A percentile compares a stretch with the other conserved stretches of the same genome.
These are phyloP conservation scores for Microcebus ravelobensis DNA, from an alignment of 2,113 vertebrate species.

Conservation along the genomic window DNA sequence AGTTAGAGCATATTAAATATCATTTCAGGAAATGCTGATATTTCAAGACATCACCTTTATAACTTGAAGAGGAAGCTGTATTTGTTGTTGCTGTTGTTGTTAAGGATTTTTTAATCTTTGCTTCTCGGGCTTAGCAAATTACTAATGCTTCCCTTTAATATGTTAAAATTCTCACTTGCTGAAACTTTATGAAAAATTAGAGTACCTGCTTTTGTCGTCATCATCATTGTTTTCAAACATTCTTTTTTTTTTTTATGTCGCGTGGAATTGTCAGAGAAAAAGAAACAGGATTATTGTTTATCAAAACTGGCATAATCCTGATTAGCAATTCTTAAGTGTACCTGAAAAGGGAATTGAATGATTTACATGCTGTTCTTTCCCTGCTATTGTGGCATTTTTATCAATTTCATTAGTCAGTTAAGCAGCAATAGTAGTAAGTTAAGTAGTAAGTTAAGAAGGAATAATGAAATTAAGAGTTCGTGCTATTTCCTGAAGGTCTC, in stretches of 20 bases:
- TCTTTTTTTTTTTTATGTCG: background rate
- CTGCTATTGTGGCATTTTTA: background rate
- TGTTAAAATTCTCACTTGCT: background rate
- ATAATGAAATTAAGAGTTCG: background rate
- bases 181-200: background rate
- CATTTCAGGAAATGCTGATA: background rate
- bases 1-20: background rate
- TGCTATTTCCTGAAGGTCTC: background rate
- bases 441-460: background rate
- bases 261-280: background rate
- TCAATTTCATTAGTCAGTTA: background rate
- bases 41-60: background rate
- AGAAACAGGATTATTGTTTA: background rate
- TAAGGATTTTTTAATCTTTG: background rate
- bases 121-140: background rate
- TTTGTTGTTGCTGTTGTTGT: background rate
- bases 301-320: background rate
- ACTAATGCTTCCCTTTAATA: background rate
- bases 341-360: background rate
- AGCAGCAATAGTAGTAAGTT: background rate
- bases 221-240: background rate
- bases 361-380: background rate
- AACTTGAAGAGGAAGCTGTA: background rate
- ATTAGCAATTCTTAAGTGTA: background rate
- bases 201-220: background rate